Conservation (phyloP, 2,888 invertebrate species). For the Laspeyria flexula region DNA sequence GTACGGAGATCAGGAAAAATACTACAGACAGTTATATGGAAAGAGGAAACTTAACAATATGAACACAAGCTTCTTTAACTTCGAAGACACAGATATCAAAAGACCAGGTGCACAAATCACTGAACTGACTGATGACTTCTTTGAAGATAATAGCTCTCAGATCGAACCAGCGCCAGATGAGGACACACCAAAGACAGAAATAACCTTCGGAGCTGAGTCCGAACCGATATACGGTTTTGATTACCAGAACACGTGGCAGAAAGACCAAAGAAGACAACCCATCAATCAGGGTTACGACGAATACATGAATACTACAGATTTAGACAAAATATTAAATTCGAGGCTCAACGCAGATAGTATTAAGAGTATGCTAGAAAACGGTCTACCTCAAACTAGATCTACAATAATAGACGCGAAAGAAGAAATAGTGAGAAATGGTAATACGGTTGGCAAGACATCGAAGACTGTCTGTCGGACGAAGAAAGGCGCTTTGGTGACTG, state of each 20-base stretch:
- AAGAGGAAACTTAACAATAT: slow-evolving; percentile 80
- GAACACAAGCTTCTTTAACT: slow-evolving; percentile 66
- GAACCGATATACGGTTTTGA: slow-evolving; percentile 77
- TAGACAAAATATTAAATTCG: slow-evolving; percentile 68
- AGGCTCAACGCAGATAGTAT: slow-evolving; percentile 72
- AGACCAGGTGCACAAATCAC: slow-evolving; percentile 82
- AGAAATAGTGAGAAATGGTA: slow-evolving; percentile 71
- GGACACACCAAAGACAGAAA: slow-evolving; percentile 42
- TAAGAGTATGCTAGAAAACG: slow-evolving; percentile 75
- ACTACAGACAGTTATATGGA: slow-evolving; percentile 93
- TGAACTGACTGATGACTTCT: slow-evolving; percentile 81
- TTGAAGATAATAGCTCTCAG: slow-evolving; percentile 66
- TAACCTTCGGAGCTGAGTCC: slow-evolving; percentile 64
- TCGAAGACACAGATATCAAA: slow-evolving; percentile 68
- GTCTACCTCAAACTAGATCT: slow-evolving; percentile 70
- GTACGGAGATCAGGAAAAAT: slow-evolving; percentile 94
- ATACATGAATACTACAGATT: slow-evolving; percentile 68
- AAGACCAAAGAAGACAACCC: slow-evolving; percentile 84
- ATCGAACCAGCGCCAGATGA: slow-evolving; percentile 79
- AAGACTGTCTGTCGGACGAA: slow-evolving; percentile 75
- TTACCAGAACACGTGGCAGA: slow-evolving; percentile 73
- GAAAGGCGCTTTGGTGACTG: slow-evolving; percentile 77
- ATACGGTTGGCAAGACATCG: slow-evolving; percentile 72
- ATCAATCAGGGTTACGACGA: slow-evolving; percentile 75
- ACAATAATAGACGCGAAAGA: slow-evolving; percentile 74